Percentiles rank a stretch among this genome's conserved stretches.
phyloP scores from a whole-genome alignment of 2,113 vertebrate genomes.

The Leptobrachium leishanense region DNA sequence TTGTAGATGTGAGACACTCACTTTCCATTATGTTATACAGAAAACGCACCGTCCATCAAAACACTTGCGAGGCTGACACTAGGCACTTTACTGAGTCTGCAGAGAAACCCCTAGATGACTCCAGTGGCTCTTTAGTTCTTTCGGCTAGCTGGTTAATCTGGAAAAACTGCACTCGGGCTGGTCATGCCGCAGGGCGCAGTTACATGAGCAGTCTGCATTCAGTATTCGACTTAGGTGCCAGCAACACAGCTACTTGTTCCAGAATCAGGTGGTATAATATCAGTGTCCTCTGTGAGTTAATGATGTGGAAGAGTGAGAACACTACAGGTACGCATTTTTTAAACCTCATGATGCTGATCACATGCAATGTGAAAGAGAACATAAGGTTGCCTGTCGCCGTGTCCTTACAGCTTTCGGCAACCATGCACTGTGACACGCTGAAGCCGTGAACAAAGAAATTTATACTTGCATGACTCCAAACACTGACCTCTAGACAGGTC shows the following conservation, averaged over 20 bases:
- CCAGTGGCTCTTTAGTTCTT: constrained; percentile 17
- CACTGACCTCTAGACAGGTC: no score
- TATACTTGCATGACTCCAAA: no score
- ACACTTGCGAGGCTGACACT: no score
- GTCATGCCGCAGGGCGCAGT: constrained; percentile 30
- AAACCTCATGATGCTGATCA: constrained; percentile 8
- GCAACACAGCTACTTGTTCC: constrained; percentile 14
- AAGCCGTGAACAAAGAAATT: no score
- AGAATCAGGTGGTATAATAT: constrained; percentile 21
- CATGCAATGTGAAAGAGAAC: not conserved
- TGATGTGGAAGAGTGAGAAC: constrained; percentile 8
- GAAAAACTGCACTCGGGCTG: constrained; percentile 2
- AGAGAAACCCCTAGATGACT: not conserved
- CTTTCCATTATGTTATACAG: no score
- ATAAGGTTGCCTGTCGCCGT: not conserved
- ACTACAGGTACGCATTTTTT: not conserved
- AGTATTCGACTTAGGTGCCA: constrained; percentile 24
- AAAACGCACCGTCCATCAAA: no score
- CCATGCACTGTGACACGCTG: no score
- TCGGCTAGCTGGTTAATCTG: not conserved
- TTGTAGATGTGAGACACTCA: no score
- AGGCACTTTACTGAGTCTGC: no score
- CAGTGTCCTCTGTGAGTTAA: constrained; percentile 13
- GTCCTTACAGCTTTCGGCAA: no score
- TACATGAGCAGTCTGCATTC: constrained; percentile 21